These are phyloP conservation scores for Stigmatopora nigra DNA, from an alignment of 2,113 vertebrate genomes.

Conservation along the genomic window DNA sequence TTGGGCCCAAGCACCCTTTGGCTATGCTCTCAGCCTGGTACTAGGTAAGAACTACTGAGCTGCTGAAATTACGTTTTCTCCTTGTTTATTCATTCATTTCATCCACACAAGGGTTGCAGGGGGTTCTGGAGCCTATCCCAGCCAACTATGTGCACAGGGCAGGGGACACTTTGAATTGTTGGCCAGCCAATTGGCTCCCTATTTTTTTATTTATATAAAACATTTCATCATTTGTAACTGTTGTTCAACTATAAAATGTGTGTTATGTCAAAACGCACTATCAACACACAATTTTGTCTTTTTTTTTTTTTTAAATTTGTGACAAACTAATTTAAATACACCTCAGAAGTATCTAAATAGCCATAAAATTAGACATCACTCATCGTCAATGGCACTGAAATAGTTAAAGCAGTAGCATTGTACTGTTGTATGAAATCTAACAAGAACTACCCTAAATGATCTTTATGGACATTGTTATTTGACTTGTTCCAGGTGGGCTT, in stretches of 20 bases:
- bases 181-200: too few relatives aligned
- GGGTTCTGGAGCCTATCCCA: too few relatives aligned
- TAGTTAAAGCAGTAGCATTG: not conserved
- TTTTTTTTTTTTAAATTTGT: too few relatives aligned
- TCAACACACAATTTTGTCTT: too few relatives aligned
- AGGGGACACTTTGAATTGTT: too few relatives aligned
- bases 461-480: not conserved
- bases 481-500: constrained; percentile 77
- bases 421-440: not conserved
- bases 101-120: too few relatives aligned
- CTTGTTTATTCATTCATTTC: not conserved
- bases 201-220: not conserved
- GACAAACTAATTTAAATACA: too few relatives aligned
- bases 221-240: not conserved
- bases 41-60: constrained; percentile 72
- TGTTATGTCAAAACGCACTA: too few relatives aligned
- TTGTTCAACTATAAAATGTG: not conserved
- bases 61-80: not conserved
- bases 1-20: constrained; percentile 97
- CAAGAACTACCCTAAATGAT: not conserved
- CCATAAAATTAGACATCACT: too few relatives aligned
- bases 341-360: too few relatives aligned
- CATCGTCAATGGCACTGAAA: too few relatives aligned
- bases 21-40: constrained; percentile 89
- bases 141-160: too few relatives aligned